Conservation (phyloP, 2,888 invertebrate genomes). For the Agelastica alni region DNA sequence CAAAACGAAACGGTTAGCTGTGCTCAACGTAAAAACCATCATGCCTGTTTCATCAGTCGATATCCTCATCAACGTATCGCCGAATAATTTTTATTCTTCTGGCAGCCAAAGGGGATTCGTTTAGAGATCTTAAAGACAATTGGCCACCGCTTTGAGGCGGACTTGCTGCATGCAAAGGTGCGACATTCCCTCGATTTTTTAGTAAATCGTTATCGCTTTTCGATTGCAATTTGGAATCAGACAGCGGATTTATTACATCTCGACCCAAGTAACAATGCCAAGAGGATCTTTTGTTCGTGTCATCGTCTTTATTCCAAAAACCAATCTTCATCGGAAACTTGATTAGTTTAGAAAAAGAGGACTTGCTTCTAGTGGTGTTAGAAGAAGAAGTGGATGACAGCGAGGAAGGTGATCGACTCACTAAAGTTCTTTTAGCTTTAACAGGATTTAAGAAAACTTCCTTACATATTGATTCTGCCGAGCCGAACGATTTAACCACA, state of each 20-base stretch:
- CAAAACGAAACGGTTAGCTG: constrained; percentile 25
- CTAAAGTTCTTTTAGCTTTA: constrained; percentile 44
- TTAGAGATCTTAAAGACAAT: constrained; percentile 39
- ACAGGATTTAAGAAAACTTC: constrained; percentile 49
- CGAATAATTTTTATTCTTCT: constrained; percentile 45
- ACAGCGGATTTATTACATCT: constrained; percentile 20
- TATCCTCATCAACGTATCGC: constrained; percentile 44
- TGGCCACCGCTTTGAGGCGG: constrained; percentile 33
- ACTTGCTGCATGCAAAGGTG: constrained; percentile 19
- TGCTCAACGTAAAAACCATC: constrained; percentile 24
- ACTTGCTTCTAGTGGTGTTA: constrained; percentile 28
- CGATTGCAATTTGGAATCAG: constrained; percentile 44
- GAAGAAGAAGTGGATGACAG: constrained; percentile 36
- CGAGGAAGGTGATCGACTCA: constrained; percentile 38
- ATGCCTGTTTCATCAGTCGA: constrained; percentile 44
- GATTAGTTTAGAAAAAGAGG: constrained; percentile 51
- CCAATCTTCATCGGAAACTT: constrained; percentile 63
- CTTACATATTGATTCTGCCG: constrained; percentile 40
- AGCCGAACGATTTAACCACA: constrained; percentile 46
- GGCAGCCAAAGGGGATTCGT: constrained; percentile 41
- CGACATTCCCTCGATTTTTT: constrained; percentile 16
- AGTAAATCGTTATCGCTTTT: constrained; percentile 47
- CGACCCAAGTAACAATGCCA: constrained; percentile 41
- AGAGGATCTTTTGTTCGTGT: constrained; percentile 38
- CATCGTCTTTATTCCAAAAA: constrained; percentile 62